Conservation (phyloP, 2,888 invertebrate genomes). For the Meghimatium bilineatum region DNA sequence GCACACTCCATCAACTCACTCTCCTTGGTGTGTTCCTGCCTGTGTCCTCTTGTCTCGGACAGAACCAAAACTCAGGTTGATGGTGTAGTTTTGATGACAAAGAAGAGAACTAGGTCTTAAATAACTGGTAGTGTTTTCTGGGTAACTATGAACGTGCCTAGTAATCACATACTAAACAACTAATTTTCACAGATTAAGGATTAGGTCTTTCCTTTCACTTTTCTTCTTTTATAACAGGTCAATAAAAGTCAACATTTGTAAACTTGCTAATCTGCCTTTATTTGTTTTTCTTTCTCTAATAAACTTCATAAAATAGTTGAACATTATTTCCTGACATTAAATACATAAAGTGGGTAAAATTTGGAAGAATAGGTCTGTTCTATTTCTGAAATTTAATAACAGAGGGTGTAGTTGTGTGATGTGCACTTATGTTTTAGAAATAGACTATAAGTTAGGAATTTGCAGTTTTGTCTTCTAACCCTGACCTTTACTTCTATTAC, state of each 20-base stretch:
- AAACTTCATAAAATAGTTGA: background rate
- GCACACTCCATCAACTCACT: conserved; percentile 15
- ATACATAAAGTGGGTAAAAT: too few species aligned
- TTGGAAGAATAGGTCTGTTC: too few species aligned
- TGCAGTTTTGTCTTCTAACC: too few species aligned
- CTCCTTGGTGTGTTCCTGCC: conserved; percentile 13
- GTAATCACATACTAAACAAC: conserved; percentile 12
- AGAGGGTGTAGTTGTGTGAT: too few species aligned
- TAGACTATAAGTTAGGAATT: too few species aligned
- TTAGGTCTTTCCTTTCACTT: conserved; percentile 5
- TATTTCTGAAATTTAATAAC: too few species aligned
- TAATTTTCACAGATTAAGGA: conserved; percentile 8
- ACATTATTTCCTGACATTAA: background rate
- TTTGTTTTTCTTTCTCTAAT: background rate
- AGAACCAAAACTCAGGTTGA: conserved; percentile 25
- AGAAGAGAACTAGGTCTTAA: background rate
- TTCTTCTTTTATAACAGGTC: background rate
- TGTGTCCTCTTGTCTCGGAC: conserved; percentile 17
- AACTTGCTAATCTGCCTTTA: background rate
- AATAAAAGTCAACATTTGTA: background rate
- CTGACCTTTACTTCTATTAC: too few species aligned
- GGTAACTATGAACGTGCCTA: conserved; percentile 38
- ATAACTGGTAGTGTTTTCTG: conserved; percentile 20
- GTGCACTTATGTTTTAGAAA: too few species aligned
- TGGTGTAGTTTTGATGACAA: background rate